These are phyloP conservation scores for Sarcophilus harrisii DNA, from an alignment of 2,797 vertebrate genomes.

Conservation along the genomic window DNA sequence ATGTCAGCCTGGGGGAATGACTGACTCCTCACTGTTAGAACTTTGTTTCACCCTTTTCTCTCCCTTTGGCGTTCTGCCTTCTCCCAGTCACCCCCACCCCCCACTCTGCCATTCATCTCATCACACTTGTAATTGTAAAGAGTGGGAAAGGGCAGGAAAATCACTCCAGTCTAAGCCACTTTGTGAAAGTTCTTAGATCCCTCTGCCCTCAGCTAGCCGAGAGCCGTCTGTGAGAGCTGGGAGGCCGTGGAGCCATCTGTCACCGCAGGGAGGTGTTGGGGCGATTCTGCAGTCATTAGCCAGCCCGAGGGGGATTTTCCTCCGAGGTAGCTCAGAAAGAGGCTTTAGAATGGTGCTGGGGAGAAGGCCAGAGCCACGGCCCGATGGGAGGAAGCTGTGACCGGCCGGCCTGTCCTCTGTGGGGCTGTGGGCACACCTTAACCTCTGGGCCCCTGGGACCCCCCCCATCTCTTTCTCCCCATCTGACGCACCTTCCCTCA, in stretches of 20 bases:
- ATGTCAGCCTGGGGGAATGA: constrained; percentile 76
- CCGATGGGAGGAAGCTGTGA: neutral
- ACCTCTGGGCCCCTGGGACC: neutral
- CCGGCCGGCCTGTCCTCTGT: too few species aligned
- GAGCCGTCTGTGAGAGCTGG: constrained; percentile 44
- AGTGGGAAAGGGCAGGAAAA: constrained; percentile 60
- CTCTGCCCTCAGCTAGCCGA: neutral
- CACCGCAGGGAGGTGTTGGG: constrained; percentile 59
- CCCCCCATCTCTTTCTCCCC: neutral
- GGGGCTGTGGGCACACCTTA: neutral
- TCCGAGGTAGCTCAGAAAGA: constrained; percentile 32
- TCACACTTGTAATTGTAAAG: constrained; percentile 62
- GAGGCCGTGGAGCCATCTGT: constrained; percentile 55
- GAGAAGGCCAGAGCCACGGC: neutral
- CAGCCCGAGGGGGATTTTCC: neutral
- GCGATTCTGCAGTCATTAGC: constrained; percentile 63
- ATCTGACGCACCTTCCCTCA: neutral
- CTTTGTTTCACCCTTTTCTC: neutral
- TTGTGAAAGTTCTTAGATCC: neutral
- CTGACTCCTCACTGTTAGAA: neutral
- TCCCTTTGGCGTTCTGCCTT: neutral
- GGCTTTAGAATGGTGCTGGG: neutral
- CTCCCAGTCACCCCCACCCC: neutral
- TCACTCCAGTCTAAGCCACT: constrained; percentile 42
- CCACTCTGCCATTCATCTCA: constrained; percentile 51